Conservation (phyloP, 2,888 invertebrate genomes). For the Caprella mutica region DNA sequence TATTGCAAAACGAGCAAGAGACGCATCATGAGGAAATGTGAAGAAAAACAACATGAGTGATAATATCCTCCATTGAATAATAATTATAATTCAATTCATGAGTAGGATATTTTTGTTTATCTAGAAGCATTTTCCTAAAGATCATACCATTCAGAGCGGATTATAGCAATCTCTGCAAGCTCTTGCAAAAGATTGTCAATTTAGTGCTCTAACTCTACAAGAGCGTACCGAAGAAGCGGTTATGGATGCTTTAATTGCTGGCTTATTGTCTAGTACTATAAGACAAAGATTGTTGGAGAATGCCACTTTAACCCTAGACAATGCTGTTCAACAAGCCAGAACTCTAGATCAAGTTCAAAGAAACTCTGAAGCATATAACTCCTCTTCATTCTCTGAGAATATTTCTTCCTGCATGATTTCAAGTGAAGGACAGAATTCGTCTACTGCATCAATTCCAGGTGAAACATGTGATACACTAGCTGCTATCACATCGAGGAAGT, state of each 20-base stretch:
- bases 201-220: neutral
- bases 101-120: too few species aligned
- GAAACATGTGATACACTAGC: neutral
- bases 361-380: neutral
- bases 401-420: neutral
- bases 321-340: neutral
- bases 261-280: too few species aligned
- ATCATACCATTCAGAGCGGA: too few species aligned
- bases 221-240: neutral
- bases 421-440: neutral
- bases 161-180: neutral
- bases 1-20: too few species aligned
- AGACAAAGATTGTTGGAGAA: neutral
- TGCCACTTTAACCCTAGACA: neutral
- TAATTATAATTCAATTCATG: too few species aligned
- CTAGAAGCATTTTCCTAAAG: too few species aligned
- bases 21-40: too few species aligned
- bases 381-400: neutral
- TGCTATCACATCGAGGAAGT: neutral
- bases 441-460: too few species aligned
- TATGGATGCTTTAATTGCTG: neutral
- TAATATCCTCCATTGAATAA: too few species aligned
- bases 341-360: neutral
- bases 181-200: neutral
- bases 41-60: too few species aligned